Evolutionary conservation across 2,888 invertebrate species (phyloP), one percentile per base, ranked within the genome.

Genomic region (Fragum sueziense): DNA sequence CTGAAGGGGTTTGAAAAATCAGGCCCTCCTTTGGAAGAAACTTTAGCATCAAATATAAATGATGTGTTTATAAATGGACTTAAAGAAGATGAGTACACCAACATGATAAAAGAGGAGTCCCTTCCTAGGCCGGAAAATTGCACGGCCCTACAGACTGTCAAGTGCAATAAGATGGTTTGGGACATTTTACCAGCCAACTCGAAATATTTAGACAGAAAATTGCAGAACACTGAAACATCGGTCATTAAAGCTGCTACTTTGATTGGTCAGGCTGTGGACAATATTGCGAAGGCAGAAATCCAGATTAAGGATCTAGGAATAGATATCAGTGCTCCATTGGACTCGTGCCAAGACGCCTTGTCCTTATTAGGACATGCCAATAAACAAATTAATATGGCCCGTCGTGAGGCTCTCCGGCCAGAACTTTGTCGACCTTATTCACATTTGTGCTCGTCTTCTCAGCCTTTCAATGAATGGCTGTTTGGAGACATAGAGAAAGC

Each of bases 341-440:
- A 67, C 25, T 7, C 4, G 25, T 52, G 69, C 29, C 34, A 69
- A n/a, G 33, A 69, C 29, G 25, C 52, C 6, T 6, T 51, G 22
- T 51, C 69, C 20, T 27, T 69, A 51, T 22, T 69, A 11, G 69
- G 69, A 29, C 69, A 69, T 69, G 69, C 69, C 4, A 69, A 69
- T 69, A 69, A 52, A 20, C 69, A 69, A 51, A 2, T 69, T 17
- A 69, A 69, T n/a, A 31, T 51, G 31, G 9, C 52, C 14, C 1
- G 52, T 17, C 1, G 52, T 20, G 69, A 69, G 29, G 29, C 52
- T 2, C 29, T 69, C 1, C 14, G 22, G 29, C 69, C 69, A 20
- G 69, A 69, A 69, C 27, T 69, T 27, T 14, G 52, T 25, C 2
- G 52, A 2, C 52, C 27, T 4, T 69, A 69, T 29, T 29, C 51